Conservation (phyloP, 2,888 invertebrate species). For the Ennomos erosarius region DNA sequence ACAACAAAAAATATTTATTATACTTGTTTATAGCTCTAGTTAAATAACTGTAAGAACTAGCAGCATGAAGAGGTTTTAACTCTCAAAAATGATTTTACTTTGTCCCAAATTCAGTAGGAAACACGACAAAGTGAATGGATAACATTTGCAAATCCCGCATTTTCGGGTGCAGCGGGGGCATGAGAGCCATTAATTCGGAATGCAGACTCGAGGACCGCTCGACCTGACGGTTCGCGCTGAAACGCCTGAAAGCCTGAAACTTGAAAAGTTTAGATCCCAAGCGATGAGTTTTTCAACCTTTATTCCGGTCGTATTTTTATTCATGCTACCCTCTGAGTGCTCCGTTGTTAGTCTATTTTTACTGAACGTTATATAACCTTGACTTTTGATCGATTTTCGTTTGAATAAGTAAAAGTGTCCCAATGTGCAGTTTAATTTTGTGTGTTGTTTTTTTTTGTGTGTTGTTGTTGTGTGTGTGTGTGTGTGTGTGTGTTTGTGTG, state of each 20-base stretch:
- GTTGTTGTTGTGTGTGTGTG: too few species aligned
- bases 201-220: constrained; percentile 23
- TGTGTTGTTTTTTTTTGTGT: too few species aligned
- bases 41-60: background rate
- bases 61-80: too few species aligned
- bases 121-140: constrained; percentile 4
- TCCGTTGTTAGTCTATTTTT: background rate
- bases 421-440: too few species aligned
- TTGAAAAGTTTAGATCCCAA: constrained; percentile 15
- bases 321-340: constrained; percentile 11
- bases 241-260: constrained; percentile 25
- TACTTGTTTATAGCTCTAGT: too few species aligned
- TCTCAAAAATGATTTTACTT: background rate
- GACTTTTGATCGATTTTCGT: constrained; percentile 2
- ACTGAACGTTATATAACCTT: constrained; percentile 14
- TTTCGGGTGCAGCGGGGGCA: constrained; percentile 18
- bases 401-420: too few species aligned
- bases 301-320: constrained; percentile 20
- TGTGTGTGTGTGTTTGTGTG: too few species aligned
- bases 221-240: constrained; percentile 16
- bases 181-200: constrained; percentile 26
- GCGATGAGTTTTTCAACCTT: constrained; percentile 25
- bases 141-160: constrained; percentile 22
- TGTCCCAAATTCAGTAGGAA: constrained; percentile 1
- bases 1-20: too few species aligned